Base-by-base conservation (phyloP, 2,888 invertebrate genomes). In the Drosophila borealis region DNA sequence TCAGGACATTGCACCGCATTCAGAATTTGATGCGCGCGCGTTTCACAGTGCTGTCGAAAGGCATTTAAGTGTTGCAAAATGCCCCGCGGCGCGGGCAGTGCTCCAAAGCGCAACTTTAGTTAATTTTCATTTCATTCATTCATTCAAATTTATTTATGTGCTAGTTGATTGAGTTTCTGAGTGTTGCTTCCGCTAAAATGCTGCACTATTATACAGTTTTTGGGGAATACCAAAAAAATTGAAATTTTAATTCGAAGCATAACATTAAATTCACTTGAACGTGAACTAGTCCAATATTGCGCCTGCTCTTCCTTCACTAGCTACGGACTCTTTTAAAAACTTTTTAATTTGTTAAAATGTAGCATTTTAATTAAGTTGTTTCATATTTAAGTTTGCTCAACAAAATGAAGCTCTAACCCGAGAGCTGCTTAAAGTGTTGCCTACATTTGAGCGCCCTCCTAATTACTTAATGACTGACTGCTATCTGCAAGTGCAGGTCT, bases 391-490 rank as follows among this genome's bases (percentile, higher is more conserved):
- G 0, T 8, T 2, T 8, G 29, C 25, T 10, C 29, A 33, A 10
- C 9, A n/a, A n/a, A 36, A n/a, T 5, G 11, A 10, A 17, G 39
- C 29, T 46, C 37, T 59, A 45, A 41, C 11, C 34, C 13, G 11
- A 42, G 41, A 46, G 11, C n/a, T 37, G 64, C 81, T 78, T 78
- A 56, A 76, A 75, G 50, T 42, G 66, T 69, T 84, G 82, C 81
- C 78, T 63, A 78, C 61, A 44, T 60, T 74, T 34, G 33, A 50
- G 69, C 57, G 61, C 44, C 54, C 48, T 53, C 37, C 69, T 83
- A 82, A 88, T 88, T 83, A 86, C 82, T 80, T 83, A 83, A 83
- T 83, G 88, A 83, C 86, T 83, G 88, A 83, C 86, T 48, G 46
- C 61, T 77, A 77, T 74, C 76, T 74, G 9, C 64, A 34, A n/a